Percentiles rank a stretch among this genome's conserved stretches.
Evolutionary conservation across 2,797 vertebrate species (phyloP).

Genomic region (Pogoniulus pusillus): DNA sequence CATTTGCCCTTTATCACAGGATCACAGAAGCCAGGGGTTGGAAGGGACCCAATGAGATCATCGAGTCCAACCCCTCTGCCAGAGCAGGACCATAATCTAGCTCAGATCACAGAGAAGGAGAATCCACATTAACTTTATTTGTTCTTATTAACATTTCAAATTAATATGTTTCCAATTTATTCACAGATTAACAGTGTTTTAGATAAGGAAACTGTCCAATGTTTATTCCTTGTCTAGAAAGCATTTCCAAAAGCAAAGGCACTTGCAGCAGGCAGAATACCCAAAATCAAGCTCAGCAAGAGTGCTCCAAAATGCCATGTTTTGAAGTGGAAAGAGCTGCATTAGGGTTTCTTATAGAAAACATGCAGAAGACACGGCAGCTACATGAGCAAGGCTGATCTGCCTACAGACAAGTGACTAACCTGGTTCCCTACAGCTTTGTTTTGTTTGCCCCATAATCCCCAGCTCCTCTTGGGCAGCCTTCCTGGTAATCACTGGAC

Average conservation of each 20-base stretch:
- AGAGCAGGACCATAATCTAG: no score
- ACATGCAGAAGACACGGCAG: neutral
- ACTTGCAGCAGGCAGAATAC: neutral
- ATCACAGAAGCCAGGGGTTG: no score
- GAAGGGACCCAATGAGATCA: no score
- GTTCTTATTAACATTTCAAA: neutral
- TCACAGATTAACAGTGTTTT: neutral
- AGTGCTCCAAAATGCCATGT: neutral
- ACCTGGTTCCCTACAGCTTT: neutral
- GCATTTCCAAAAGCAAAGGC: neutral
- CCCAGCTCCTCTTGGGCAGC: constrained; percentile 15
- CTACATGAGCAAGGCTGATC: neutral
- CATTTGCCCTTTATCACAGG: no score
- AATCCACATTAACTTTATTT: no score
- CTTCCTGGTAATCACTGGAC: neutral
- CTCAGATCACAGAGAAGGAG: no score
- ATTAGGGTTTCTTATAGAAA: neutral
- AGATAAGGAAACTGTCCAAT: neutral
- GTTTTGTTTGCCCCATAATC: neutral
- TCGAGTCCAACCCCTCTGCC: no score
- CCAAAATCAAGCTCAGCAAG: neutral
- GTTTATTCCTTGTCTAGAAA: neutral
- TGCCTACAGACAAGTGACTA: neutral
- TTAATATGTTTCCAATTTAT: neutral
- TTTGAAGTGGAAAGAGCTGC: neutral